phyloP scores from a whole-genome alignment of 1,140 invertebrate genomes.

The Wiebesia pumilae region DNA sequence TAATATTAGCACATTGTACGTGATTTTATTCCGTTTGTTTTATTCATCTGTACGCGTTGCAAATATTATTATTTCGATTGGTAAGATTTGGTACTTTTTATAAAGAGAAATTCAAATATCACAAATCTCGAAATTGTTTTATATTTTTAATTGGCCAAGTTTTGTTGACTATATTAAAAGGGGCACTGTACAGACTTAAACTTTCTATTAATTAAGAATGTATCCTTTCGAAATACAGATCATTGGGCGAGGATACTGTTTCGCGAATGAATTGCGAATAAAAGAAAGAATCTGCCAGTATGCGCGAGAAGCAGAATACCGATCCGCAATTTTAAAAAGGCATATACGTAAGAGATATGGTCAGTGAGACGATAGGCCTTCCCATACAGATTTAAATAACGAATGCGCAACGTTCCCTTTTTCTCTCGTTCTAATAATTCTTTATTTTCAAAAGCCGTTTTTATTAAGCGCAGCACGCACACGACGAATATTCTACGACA shows the following conservation, averaged over 20 bases:
- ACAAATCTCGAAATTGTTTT: too few species aligned
- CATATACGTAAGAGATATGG: constrained; percentile 9
- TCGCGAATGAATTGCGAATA: neutral
- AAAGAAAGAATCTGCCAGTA: neutral
- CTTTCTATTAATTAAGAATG: constrained; percentile 13
- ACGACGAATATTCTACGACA: neutral
- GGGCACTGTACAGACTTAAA: too few species aligned
- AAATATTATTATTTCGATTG: too few species aligned
- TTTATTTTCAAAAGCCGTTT: neutral
- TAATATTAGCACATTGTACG: neutral
- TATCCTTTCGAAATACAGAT: constrained; percentile 18
- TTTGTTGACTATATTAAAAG: too few species aligned
- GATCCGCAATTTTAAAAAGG: constrained; percentile 44
- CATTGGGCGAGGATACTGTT: neutral
- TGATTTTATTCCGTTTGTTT: neutral
- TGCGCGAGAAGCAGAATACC: neutral
- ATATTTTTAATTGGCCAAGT: too few species aligned
- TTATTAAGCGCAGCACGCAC: neutral
- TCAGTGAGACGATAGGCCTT: constrained; percentile 10
- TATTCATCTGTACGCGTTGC: too few species aligned
- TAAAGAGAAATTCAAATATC: too few species aligned
- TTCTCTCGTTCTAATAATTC: neutral
- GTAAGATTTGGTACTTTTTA: too few species aligned
- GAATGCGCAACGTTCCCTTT: neutral
- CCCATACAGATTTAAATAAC: neutral